Conservation (phyloP, 2,797 vertebrate genomes). For the Pelochelys cantorii region DNA sequence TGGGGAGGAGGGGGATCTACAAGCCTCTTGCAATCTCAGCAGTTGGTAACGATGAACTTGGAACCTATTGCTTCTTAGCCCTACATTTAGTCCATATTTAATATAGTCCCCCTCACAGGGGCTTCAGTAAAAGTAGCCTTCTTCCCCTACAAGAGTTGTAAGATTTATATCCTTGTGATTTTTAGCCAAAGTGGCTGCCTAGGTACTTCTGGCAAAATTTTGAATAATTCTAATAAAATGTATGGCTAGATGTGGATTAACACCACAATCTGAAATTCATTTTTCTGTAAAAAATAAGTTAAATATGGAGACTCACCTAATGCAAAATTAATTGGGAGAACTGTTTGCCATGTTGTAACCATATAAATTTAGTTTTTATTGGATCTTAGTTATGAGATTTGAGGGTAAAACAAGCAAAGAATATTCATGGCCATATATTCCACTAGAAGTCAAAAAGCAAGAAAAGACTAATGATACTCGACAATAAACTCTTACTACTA, state of each 20-base stretch:
- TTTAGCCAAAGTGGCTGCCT: background rate
- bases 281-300: too few species aligned
- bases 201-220: background rate
- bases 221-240: background rate
- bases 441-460: background rate
- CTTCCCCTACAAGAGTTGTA: background rate
- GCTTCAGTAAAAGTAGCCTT: background rate
- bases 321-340: background rate
- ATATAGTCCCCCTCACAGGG: background rate
- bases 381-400: background rate
- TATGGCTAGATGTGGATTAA: background rate
- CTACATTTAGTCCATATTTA: background rate
- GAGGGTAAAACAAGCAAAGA: background rate
- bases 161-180: background rate
- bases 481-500: background rate
- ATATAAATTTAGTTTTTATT: background rate
- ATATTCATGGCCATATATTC: background rate
- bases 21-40: background rate
- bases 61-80: background rate
- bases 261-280: background rate
- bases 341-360: background rate
- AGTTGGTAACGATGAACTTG: background rate
- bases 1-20: too few species aligned
- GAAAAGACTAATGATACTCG: background rate
- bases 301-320: background rate